These are phyloP conservation scores for Pollenia angustigena DNA, from an alignment of 2,888 invertebrate genomes.

Conservation along the genomic window DNA sequence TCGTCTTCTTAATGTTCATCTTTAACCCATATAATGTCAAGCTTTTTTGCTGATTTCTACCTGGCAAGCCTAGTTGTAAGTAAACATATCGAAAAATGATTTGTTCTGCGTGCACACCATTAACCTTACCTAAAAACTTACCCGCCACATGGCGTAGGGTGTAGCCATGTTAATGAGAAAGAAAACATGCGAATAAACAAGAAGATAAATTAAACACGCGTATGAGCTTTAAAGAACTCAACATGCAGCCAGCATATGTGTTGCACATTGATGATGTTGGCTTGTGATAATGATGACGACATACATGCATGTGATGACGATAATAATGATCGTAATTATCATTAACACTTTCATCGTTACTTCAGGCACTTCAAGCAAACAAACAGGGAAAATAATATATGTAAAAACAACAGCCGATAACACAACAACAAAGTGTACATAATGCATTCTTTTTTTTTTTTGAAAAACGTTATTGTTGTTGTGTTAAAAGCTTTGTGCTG, in stretches of 20 bases:
- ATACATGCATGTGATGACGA: not conserved
- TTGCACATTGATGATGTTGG: conserved; percentile 64
- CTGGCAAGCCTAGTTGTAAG: too few relatives aligned
- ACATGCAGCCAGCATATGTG: conserved; percentile 66
- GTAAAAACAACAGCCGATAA: conserved; percentile 27
- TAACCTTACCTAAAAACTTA: not conserved
- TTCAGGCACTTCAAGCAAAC: conserved; percentile 5
- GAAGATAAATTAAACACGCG: conserved; percentile 67
- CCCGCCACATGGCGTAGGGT: conserved; percentile 13
- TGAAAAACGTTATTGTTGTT: conserved; percentile 10
- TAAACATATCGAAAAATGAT: too few relatives aligned
- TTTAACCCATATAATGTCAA: too few relatives aligned
- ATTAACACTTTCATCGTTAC: conserved; percentile 24
- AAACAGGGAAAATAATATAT: conserved; percentile 8
- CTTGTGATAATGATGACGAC: conserved; percentile 21
- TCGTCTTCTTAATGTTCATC: too few relatives aligned
- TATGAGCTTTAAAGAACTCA: conserved; percentile 59
- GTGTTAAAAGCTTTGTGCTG: conserved; percentile 46
- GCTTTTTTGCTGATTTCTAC: too few relatives aligned
- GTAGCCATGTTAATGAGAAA: not conserved
- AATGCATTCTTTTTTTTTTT: conserved; percentile 48
- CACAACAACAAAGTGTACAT: conserved; percentile 40
- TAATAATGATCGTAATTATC: conserved; percentile 42
- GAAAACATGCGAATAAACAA: conserved; percentile 21
- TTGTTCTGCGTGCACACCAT: not conserved